These are phyloP conservation scores for Mellilla xanthometata DNA, from an alignment of 2,888 invertebrate species.

Conservation along the genomic window DNA sequence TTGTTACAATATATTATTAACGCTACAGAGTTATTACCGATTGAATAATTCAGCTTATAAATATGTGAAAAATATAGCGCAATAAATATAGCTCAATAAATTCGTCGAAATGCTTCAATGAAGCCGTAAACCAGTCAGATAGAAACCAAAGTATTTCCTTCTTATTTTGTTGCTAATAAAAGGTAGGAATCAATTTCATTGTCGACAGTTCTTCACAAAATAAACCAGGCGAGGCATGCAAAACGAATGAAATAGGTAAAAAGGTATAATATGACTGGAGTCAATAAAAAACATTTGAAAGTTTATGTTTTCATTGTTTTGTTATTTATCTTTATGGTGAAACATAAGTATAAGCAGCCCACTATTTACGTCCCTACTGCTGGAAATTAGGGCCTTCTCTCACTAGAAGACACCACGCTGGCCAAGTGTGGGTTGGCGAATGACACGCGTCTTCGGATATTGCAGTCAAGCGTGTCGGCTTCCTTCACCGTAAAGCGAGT, in stretches of 20 bases:
- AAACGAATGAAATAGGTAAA: conserved; percentile 1
- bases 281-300: not conserved
- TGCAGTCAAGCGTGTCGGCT: too few relatives aligned
- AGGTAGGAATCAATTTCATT: conserved; percentile 8
- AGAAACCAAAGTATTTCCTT: conserved; percentile 10
- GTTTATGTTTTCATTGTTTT: conserved; percentile 6
- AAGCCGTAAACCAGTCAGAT: conserved; percentile 9
- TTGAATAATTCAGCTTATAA: conserved; percentile 9
- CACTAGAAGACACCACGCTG: too few relatives aligned
- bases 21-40: conserved; percentile 2
- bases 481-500: too few relatives aligned
- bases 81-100: conserved; percentile 16
- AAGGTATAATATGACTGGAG: conserved; percentile 1
- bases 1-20: too few relatives aligned
- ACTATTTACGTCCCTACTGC: too few relatives aligned
- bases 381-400: too few relatives aligned
- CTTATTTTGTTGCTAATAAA: conserved; percentile 11
- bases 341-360: too few relatives aligned
- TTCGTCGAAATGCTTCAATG: conserved; percentile 8
- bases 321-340: too few relatives aligned
- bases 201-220: not conserved
- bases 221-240: not conserved
- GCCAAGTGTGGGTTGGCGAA: too few relatives aligned
- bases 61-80: conserved; percentile 9
- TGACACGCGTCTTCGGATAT: too few relatives aligned